Evolutionary conservation across 1,140 invertebrate genomes (phyloP).

Genomic region (Chlorops oryzae): DNA sequence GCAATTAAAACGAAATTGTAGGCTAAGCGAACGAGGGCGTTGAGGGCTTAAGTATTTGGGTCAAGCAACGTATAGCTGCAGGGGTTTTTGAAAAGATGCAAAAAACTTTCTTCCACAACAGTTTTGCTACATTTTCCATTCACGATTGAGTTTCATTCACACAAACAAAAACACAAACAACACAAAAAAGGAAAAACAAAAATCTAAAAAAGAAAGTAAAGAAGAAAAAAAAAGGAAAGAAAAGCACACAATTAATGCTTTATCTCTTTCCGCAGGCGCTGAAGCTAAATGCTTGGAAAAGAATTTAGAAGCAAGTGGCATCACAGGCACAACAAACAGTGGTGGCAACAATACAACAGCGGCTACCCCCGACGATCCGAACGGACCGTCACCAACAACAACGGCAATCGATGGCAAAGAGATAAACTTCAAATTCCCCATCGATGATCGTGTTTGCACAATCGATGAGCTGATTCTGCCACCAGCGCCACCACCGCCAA

Average conservation of each 20-base stretch:
- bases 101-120: no score
- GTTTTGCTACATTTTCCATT: no score
- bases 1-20: no score
- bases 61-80: no score
- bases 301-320: slow-evolving; percentile 31
- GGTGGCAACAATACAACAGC: slow-evolving; percentile 17
- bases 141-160: slow-evolving; percentile 6
- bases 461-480: slow-evolving; percentile 43
- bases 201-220: background rate
- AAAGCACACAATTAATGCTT: slow-evolving; percentile 6
- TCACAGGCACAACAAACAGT: slow-evolving; percentile 34
- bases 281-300: slow-evolving; percentile 46
- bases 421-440: slow-evolving; percentile 46
- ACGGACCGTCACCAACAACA: slow-evolving; percentile 26
- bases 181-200: background rate
- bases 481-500: slow-evolving; percentile 31
- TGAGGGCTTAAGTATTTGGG: no score
- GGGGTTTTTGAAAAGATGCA: no score
- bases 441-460: slow-evolving; percentile 46
- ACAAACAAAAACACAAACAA: background rate
- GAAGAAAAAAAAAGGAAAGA: background rate
- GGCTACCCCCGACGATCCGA: slow-evolving; percentile 33
- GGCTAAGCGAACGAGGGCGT: no score
- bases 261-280: slow-evolving; percentile 23
- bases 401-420: slow-evolving; percentile 30